These are phyloP conservation scores for Macheiramphus alcinus DNA, from an alignment of 2,113 vertebrate genomes.

Conservation along the genomic window DNA sequence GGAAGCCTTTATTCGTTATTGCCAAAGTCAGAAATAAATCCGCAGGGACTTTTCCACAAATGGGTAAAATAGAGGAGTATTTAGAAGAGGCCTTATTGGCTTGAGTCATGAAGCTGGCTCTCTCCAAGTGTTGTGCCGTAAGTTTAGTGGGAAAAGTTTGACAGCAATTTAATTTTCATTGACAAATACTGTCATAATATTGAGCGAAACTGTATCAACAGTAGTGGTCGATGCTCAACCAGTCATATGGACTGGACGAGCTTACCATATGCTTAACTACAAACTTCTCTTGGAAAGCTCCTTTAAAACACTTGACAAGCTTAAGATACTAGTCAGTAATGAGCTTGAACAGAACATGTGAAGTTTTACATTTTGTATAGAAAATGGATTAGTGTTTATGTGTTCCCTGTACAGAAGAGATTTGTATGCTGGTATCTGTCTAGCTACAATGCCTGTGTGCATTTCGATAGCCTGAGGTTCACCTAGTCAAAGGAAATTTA, in stretches of 20 bases:
- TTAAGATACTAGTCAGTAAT: constrained; percentile 75
- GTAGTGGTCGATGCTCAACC: constrained; percentile 83
- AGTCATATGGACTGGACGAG: constrained; percentile 84
- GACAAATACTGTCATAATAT: constrained; percentile 85
- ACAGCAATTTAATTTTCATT: constrained; percentile 85
- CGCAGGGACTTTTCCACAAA: constrained; percentile 5
- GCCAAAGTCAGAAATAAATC: constrained; percentile 19
- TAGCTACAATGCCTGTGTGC: neutral
- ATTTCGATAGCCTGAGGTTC: constrained; percentile 21
- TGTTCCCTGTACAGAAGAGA: constrained; percentile 7
- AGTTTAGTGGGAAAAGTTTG: constrained; percentile 81
- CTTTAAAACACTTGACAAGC: constrained; percentile 78
- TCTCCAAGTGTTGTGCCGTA: constrained; percentile 69
- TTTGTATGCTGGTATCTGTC: neutral
- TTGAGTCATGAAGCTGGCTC: constrained; percentile 72
- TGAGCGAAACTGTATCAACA: constrained; percentile 81
- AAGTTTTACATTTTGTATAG: constrained; percentile 33
- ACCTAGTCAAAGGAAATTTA: constrained; percentile 25
- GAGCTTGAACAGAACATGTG: constrained; percentile 62
- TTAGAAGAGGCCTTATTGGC: constrained; percentile 72
- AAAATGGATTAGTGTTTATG: constrained; percentile 4
- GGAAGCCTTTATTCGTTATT: neutral
- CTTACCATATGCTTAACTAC: constrained; percentile 81
- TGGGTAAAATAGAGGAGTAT: constrained; percentile 37
- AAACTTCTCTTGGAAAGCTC: constrained; percentile 79